A percentile compares a stretch with the other conserved stretches of the same genome.
These are phyloP conservation scores for Homarus americanus DNA, from an alignment of 1,140 invertebrate genomes.

Conservation along the genomic window DNA sequence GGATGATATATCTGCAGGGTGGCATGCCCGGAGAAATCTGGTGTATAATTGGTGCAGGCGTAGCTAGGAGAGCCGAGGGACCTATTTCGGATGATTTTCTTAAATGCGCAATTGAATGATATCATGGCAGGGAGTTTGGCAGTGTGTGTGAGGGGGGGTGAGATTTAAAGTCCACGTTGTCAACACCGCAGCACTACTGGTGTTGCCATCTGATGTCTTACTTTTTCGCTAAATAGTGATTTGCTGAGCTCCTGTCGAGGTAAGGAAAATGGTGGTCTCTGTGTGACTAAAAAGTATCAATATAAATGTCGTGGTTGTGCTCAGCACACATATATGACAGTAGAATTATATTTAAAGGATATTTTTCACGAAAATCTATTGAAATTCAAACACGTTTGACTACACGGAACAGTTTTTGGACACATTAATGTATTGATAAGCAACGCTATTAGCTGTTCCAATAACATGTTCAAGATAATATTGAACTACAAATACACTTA, in stretches of 20 bases:
- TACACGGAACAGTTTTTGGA: too few species aligned
- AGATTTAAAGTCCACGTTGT: background rate
- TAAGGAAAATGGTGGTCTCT: background rate
- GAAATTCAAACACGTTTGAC: too few species aligned
- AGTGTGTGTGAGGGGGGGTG: too few species aligned
- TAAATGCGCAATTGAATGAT: conserved; percentile 19
- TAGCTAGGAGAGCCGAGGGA: background rate
- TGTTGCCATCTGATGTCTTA: background rate
- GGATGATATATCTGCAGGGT: conserved; percentile 37
- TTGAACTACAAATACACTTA: too few species aligned
- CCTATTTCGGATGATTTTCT: background rate
- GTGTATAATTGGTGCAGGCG: background rate
- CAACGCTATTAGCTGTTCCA: too few species aligned
- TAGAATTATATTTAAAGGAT: too few species aligned
- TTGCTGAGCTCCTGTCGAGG: background rate
- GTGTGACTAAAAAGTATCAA: too few species aligned
- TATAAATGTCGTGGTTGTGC: too few species aligned
- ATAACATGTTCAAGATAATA: too few species aligned
- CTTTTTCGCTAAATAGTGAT: background rate
- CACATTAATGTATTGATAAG: too few species aligned
- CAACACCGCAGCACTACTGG: background rate
- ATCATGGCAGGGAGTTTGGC: background rate
- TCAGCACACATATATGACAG: too few species aligned
- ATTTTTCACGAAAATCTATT: too few species aligned
- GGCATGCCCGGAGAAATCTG: conserved; percentile 26